These are phyloP conservation scores for Aeoliscus strigatus DNA, from an alignment of 2,797 vertebrate genomes.

Conservation along the genomic window DNA sequence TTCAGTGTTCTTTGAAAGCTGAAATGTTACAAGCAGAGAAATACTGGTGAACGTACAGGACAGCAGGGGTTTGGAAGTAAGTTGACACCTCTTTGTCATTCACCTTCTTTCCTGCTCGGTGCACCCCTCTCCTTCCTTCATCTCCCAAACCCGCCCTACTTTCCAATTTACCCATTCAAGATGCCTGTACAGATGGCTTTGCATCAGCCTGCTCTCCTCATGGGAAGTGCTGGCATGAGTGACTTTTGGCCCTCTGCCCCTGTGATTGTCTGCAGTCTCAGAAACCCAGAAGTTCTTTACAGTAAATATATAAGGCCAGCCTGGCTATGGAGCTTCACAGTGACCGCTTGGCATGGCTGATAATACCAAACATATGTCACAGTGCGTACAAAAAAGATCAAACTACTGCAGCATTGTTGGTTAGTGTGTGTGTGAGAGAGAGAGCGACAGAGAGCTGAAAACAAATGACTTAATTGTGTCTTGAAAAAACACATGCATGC, in stretches of 20 bases:
- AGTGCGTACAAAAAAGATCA: slow-evolving; percentile 26
- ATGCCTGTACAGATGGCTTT: slow-evolving; percentile 64
- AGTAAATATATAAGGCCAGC: slow-evolving; percentile 41
- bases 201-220: slow-evolving; percentile 58
- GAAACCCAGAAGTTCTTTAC: slow-evolving; percentile 53
- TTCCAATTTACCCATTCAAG: slow-evolving; percentile 34
- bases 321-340: slow-evolving; percentile 35
- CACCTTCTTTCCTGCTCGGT: slow-evolving; percentile 11
- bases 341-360: slow-evolving; percentile 30
- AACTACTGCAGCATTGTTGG: slow-evolving; percentile 23
- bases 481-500: slow-evolving; percentile 56
- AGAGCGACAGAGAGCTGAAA: slow-evolving; percentile 32
- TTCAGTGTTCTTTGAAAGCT: slow-evolving; percentile 58
- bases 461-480: slow-evolving; percentile 65
- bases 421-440: slow-evolving; percentile 27
- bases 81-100: slow-evolving; percentile 47
- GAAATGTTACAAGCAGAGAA: slow-evolving; percentile 17
- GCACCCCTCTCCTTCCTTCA: slow-evolving; percentile 16
- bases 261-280: slow-evolving; percentile 49
- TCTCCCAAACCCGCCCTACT: slow-evolving; percentile 38
- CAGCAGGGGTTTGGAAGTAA: slow-evolving; percentile 15
- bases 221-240: slow-evolving; percentile 56
- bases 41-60: slow-evolving; percentile 13
- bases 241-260: slow-evolving; percentile 47
- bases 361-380: slow-evolving; percentile 52